Percentiles rank a stretch among this genome's conserved stretches.
phyloP scores from a whole-genome alignment of 1,140 invertebrate genomes.

The Amphibalanus amphitrite region DNA sequence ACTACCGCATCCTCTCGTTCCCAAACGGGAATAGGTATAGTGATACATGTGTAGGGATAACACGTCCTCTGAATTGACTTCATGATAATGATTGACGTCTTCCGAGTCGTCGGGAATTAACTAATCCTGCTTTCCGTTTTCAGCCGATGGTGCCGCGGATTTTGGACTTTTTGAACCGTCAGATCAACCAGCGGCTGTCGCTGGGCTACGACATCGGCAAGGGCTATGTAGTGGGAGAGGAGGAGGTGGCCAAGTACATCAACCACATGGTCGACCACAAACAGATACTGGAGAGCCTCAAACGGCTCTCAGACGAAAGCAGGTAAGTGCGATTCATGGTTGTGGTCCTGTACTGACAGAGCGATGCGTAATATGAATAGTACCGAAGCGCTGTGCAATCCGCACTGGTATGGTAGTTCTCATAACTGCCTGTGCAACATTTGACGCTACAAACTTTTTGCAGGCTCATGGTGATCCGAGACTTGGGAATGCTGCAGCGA shows the following conservation, averaged over 20 bases:
- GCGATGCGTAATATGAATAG: neutral
- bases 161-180: slow-evolving; percentile 21
- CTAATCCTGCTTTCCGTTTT: too few species aligned
- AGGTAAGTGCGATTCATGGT: neutral
- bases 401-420: neutral
- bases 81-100: too few species aligned
- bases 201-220: slow-evolving; percentile 29
- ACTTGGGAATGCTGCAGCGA: slow-evolving; percentile 23
- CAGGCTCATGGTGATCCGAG: neutral
- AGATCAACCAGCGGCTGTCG: slow-evolving; percentile 23
- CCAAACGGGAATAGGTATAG: too few species aligned
- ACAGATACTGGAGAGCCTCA: slow-evolving; percentile 20
- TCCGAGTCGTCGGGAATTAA: too few species aligned
- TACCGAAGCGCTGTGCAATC: neutral
- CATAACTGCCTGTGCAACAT: neutral
- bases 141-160: neutral
- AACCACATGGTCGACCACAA: slow-evolving; percentile 37
- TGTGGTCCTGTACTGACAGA: neutral
- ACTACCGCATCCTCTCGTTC: too few species aligned
- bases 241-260: slow-evolving; percentile 35
- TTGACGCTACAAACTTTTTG: neutral
- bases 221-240: slow-evolving; percentile 36
- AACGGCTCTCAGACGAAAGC: neutral
- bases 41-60: too few species aligned
- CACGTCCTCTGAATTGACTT: too few species aligned